Percentiles rank a stretch among this genome's conserved stretches.
Evolutionary conservation across 2,113 vertebrate species (phyloP).

Genomic region (Nettapus auritus): DNA sequence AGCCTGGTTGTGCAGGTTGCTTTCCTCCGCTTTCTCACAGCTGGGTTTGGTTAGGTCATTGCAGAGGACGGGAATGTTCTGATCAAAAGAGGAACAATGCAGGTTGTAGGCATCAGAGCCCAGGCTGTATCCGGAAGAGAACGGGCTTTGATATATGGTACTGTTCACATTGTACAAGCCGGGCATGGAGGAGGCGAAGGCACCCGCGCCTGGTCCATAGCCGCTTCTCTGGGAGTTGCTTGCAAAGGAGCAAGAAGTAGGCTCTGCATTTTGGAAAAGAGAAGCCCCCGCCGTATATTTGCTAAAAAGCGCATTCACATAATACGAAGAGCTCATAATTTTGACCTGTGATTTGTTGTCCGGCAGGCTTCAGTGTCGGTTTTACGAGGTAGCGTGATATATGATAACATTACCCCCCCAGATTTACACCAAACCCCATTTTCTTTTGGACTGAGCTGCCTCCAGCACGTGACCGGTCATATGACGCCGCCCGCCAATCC

Average conservation of each 20-base stretch:
- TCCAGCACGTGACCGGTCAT: conserved; percentile 88
- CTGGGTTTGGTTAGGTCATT: conserved; percentile 84
- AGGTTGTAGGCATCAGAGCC: conserved; percentile 85
- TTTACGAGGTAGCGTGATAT: conserved; percentile 98
- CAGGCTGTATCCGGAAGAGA: conserved; percentile 84
- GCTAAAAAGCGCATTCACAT: conserved; percentile 95
- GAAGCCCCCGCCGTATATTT: conserved; percentile 89
- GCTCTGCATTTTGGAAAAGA: conserved; percentile 89
- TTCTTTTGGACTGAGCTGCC: conserved; percentile 88
- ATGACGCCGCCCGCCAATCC: conserved; percentile 87
- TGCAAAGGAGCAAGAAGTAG: conserved; percentile 87
- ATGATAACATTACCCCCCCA: conserved; percentile 96
- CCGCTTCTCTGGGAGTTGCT: conserved; percentile 85
- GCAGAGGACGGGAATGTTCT: conserved; percentile 88
- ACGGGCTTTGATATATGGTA: conserved; percentile 83
- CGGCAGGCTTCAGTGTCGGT: conserved; percentile 95
- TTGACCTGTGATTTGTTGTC: conserved; percentile 96
- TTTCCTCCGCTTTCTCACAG: conserved; percentile 87
- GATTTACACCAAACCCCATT: conserved; percentile 98
- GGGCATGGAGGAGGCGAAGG: conserved; percentile 83
- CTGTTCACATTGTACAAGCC: conserved; percentile 91
- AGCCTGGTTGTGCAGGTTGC: conserved; percentile 82
- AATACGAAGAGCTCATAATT: conserved; percentile 98
- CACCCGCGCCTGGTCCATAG: conserved; percentile 83
- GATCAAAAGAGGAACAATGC: conserved; percentile 88